Percentiles rank a stretch among this genome's conserved stretches.
Evolutionary conservation across 30 jellyfish, hydroid and myxozoan genomes (phyloP).

Genomic region (Aurelia aurita complex sp. Pacific): DNA sequence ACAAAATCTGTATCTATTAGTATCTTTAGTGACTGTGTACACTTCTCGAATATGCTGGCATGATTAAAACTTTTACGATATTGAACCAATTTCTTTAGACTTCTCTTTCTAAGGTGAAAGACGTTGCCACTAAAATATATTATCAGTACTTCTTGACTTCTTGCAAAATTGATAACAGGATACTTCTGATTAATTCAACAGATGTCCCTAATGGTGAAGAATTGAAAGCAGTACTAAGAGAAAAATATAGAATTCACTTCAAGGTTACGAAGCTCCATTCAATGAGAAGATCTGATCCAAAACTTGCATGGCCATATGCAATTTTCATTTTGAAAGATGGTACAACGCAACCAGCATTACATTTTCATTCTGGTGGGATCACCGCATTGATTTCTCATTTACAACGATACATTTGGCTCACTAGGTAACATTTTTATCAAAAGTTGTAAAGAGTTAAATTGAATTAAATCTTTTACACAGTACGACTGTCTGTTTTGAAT

Average conservation of each 20-base stretch:
- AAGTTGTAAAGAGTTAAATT: background rate
- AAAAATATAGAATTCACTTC: conserved; percentile 57
- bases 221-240: background rate
- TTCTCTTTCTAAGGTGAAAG: too few relatives aligned
- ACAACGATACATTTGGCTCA: conserved; percentile 88
- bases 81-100: too few relatives aligned
- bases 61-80: too few relatives aligned
- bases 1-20: too few relatives aligned
- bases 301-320: conserved; percentile 95
- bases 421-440: conserved; percentile 47
- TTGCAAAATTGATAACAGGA: too few relatives aligned
- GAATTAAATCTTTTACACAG: background rate
- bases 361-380: conserved; percentile 92
- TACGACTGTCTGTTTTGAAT: background rate
- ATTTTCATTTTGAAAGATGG: conserved; percentile 85
- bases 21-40: too few relatives aligned
- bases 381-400: conserved; percentile 66
- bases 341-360: conserved; percentile 92
- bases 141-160: too few relatives aligned
- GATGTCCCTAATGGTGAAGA: background rate
- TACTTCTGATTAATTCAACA: too few relatives aligned
- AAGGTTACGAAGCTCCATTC: conserved; percentile 74
- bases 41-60: too few relatives aligned
- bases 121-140: too few relatives aligned
- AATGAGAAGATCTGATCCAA: conserved; percentile 87